Evolutionary conservation across 2,113 vertebrate genomes (phyloP).

Genomic region (Pollachius pollachius): DNA sequence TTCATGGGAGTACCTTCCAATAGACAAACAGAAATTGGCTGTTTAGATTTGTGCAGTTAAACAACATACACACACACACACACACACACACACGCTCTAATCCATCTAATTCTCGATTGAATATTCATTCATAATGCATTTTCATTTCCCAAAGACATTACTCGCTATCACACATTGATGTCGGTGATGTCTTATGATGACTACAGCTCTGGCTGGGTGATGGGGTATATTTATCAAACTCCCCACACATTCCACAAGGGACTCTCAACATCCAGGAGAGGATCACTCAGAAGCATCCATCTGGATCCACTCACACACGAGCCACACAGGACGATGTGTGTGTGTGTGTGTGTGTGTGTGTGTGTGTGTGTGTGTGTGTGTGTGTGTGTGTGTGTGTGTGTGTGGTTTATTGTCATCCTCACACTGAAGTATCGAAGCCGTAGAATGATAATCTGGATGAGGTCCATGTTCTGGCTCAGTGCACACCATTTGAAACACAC

Average conservation of each 20-base stretch:
- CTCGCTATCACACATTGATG: too few relatives aligned
- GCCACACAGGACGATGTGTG: conserved; percentile 8
- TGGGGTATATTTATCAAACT: too few relatives aligned
- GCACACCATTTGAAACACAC: conserved; percentile 25
- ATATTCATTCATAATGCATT: too few relatives aligned
- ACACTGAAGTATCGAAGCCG: conserved; percentile 32
- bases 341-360: conserved; percentile 7
- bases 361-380: conserved; percentile 4
- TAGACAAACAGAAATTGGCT: too few relatives aligned
- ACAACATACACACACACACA: too few relatives aligned
- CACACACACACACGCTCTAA: neutral
- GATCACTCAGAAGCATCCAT: conserved; percentile 26
- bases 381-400: conserved; percentile 7
- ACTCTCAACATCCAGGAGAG: conserved; percentile 11
- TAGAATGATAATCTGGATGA: conserved; percentile 45
- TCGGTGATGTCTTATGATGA: too few relatives aligned
- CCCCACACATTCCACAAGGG: conserved; percentile 20
- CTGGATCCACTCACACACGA: conserved; percentile 14
- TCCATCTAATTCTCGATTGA: too few relatives aligned
- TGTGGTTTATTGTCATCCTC: neutral
- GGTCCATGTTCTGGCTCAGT: conserved; percentile 41
- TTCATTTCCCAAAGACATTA: too few relatives aligned
- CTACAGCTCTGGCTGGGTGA: too few relatives aligned
- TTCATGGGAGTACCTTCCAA: too few relatives aligned
- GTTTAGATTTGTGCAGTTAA: too few relatives aligned